These are phyloP conservation scores for Myodes glareolus DNA, from an alignment of 2,113 vertebrate genomes.

Conservation along the genomic window DNA sequence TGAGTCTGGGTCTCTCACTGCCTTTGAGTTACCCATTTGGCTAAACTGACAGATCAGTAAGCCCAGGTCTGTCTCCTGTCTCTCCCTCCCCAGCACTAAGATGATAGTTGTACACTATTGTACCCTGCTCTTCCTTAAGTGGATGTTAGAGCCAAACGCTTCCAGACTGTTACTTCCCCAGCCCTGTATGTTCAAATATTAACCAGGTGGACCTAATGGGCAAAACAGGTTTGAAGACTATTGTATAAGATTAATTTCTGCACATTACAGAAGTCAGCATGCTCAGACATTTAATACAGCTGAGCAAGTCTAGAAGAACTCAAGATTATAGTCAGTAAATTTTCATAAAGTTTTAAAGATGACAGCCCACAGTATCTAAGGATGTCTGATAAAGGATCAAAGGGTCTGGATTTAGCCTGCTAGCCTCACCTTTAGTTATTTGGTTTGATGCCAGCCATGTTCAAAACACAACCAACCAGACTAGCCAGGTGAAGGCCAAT, in stretches of 20 bases:
- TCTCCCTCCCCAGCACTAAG: not conserved
- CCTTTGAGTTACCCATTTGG: not conserved
- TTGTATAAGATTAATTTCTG: not conserved
- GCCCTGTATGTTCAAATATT: not conserved
- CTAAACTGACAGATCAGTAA: not conserved
- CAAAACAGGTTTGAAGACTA: not conserved
- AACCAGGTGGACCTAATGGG: not conserved
- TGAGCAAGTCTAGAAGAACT: conserved; percentile 2
- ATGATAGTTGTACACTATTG: too few species aligned
- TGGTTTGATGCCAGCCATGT: not conserved
- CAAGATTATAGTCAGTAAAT: not conserved
- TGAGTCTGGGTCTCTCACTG: not conserved
- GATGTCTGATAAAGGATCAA: conserved; percentile 12
- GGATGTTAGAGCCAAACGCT: not conserved
- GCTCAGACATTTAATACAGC: conserved; percentile 38
- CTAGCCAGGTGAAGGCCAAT: not conserved
- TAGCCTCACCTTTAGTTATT: not conserved
- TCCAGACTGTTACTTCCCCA: too few species aligned
- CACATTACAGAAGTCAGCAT: not conserved
- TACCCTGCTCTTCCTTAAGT: too few species aligned
- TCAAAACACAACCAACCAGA: conserved; percentile 29
- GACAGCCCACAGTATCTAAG: not conserved
- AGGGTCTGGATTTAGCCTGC: not conserved
- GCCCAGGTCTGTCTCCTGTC: not conserved
- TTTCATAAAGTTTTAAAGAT: conserved; percentile 38